Percentiles rank a stretch among this genome's conserved stretches.
phyloP scores from a whole-genome alignment of 2,888 invertebrate species.

The Euplagia quadripunctaria region DNA sequence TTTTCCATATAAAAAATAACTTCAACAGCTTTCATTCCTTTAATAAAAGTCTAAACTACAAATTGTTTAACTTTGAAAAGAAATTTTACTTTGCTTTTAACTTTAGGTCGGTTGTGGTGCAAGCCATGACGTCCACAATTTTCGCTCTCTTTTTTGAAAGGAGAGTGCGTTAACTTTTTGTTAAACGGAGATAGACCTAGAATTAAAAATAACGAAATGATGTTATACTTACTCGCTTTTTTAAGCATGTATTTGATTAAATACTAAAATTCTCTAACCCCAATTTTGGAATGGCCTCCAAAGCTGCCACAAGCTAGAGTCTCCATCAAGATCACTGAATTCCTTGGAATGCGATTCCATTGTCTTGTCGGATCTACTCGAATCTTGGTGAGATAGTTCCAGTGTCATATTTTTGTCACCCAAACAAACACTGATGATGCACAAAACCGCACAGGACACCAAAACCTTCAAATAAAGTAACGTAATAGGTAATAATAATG shows the following conservation, averaged over 20 bases:
- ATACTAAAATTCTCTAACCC: conserved; percentile 59
- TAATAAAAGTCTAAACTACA: neutral
- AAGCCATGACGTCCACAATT: conserved; percentile 55
- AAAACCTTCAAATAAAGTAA: conserved; percentile 54
- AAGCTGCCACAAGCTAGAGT: conserved; percentile 62
- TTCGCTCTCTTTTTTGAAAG: conserved; percentile 62
- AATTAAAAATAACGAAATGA: conserved; percentile 17
- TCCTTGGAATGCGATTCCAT: conserved; percentile 49
- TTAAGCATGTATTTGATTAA: neutral
- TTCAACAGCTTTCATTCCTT: neutral
- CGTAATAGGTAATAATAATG: neutral
- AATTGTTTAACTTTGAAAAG: conserved; percentile 66
- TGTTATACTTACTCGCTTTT: neutral
- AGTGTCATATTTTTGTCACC: conserved; percentile 57
- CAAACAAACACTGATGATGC: conserved; percentile 58
- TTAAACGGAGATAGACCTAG: conserved; percentile 60
- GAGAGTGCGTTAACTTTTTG: conserved; percentile 66
- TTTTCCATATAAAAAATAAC: neutral
- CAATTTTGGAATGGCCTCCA: conserved; percentile 70
- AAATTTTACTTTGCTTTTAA: conserved; percentile 76
- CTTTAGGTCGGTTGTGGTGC: conserved; percentile 56
- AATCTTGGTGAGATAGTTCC: conserved; percentile 45
- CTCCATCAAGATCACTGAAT: conserved; percentile 58
- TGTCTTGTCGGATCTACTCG: conserved; percentile 51
- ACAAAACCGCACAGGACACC: conserved; percentile 59